These are phyloP conservation scores for Dromococcyx pavoninus DNA, from an alignment of 2,797 vertebrate genomes.

Conservation along the genomic window DNA sequence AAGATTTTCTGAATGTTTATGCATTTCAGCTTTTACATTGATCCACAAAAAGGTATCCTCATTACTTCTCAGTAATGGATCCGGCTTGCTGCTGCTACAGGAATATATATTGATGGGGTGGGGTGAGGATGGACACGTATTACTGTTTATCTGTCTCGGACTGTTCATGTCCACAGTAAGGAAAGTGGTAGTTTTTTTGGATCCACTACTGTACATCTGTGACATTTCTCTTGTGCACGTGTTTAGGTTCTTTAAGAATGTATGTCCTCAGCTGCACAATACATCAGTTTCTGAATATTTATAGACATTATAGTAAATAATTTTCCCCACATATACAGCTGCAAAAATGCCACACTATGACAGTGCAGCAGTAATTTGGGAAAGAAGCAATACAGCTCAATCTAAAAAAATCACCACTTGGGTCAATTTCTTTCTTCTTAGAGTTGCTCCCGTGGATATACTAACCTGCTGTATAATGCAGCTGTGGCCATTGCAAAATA, in stretches of 20 bases:
- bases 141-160: not conserved
- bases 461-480: constrained; percentile 42
- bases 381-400: not conserved
- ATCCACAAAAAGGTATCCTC: constrained; percentile 57
- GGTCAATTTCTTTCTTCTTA: not conserved
- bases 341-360: not conserved
- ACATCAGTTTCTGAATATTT: not conserved
- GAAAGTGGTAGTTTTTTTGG: constrained; percentile 16
- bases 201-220: constrained; percentile 72
- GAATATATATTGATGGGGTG: not conserved
- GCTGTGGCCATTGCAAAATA: constrained; percentile 35
- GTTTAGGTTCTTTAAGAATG: not conserved
- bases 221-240: not conserved
- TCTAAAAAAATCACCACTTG: not conserved
- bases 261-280: constrained; percentile 40
- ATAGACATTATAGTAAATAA: not conserved
- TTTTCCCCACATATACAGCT: not conserved
- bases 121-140: not conserved
- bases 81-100: constrained; percentile 18
- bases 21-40: constrained; percentile 49
- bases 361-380: not conserved
- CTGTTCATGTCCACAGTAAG: not conserved
- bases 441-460: not conserved
- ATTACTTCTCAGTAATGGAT: constrained; percentile 72
- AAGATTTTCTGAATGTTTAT: not conserved